phyloP scores from a whole-genome alignment of 2,797 vertebrate species.

The Peromyscus melanophrys region DNA sequence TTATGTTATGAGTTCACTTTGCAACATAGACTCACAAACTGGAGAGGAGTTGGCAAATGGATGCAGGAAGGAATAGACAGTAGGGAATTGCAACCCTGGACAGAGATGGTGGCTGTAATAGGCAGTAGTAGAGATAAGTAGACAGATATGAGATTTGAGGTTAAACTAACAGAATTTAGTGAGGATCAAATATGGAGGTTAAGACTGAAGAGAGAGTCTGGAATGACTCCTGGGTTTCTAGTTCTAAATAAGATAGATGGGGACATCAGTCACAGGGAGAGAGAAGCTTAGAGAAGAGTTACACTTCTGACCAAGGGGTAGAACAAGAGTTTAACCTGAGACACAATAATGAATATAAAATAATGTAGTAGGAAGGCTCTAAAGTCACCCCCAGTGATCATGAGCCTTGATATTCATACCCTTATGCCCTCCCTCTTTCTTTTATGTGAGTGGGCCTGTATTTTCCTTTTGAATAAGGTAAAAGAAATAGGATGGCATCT shows the following conservation, averaged over 20 bases:
- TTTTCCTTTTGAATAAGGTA: slow-evolving; percentile 15
- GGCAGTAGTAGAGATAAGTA: background rate
- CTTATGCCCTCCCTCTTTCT: background rate
- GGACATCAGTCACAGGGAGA: background rate
- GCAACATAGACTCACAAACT: background rate
- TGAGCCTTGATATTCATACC: background rate
- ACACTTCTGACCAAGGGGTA: background rate
- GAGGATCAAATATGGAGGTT: background rate
- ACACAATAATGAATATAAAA: background rate
- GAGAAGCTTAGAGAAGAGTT: background rate
- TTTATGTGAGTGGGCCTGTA: background rate
- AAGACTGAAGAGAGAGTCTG: background rate
- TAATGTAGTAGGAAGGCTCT: background rate
- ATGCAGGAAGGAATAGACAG: background rate
- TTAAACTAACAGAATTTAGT: background rate
- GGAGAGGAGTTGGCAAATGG: background rate
- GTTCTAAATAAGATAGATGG: background rate
- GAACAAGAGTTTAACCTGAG: background rate
- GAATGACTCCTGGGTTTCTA: background rate
- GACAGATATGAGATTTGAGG: background rate
- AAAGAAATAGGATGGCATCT: background rate
- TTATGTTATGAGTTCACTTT: background rate
- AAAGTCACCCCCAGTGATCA: background rate
- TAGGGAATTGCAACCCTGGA: background rate
- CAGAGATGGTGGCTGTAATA: background rate